These are phyloP conservation scores for Choreutis nemorana DNA, from an alignment of 2,888 invertebrate genomes.

Conservation along the genomic window DNA sequence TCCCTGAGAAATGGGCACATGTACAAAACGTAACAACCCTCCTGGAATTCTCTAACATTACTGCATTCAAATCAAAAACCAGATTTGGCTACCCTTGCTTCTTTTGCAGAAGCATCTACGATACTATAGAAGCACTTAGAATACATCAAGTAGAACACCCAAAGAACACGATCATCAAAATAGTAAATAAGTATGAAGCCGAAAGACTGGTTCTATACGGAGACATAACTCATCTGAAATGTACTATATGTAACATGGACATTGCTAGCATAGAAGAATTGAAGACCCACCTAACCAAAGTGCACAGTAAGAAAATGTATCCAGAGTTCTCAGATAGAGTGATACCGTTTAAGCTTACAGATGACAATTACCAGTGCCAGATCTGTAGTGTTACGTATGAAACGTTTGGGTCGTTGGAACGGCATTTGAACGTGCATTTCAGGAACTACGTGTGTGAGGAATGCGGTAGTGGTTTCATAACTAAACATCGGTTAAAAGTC, in stretches of 20 bases:
- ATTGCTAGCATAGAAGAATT: constrained; percentile 2
- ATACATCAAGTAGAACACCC: constrained; percentile 4
- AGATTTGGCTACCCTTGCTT: constrained; percentile 5
- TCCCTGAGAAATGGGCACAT: constrained; percentile 3
- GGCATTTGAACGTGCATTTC: constrained; percentile 17
- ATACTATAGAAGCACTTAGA: neutral
- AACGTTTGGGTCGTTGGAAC: constrained; percentile 13
- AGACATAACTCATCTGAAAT: constrained; percentile 7
- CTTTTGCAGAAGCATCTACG: constrained; percentile 5
- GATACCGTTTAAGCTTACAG: constrained; percentile 10
- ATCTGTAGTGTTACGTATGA: constrained; percentile 12
- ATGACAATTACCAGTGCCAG: constrained; percentile 18
- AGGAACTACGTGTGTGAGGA: constrained; percentile 18
- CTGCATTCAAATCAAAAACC: constrained; percentile 6
- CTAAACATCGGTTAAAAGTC: constrained; percentile 33
- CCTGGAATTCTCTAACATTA: constrained; percentile 4
- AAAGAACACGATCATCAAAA: neutral
- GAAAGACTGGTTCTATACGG: constrained; percentile 8
- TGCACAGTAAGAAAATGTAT: constrained; percentile 6
- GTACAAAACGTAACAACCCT: constrained; percentile 3
- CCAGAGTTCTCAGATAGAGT: constrained; percentile 5
- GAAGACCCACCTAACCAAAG: constrained; percentile 5
- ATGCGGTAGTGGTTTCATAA: constrained; percentile 28
- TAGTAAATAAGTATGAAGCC: constrained; percentile 1
- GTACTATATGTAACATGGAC: constrained; percentile 5